Percentiles rank a stretch among this genome's conserved stretches.
These are phyloP conservation scores for Halichoerus grypus DNA, from an alignment of 2,113 vertebrate species.

Conservation along the genomic window DNA sequence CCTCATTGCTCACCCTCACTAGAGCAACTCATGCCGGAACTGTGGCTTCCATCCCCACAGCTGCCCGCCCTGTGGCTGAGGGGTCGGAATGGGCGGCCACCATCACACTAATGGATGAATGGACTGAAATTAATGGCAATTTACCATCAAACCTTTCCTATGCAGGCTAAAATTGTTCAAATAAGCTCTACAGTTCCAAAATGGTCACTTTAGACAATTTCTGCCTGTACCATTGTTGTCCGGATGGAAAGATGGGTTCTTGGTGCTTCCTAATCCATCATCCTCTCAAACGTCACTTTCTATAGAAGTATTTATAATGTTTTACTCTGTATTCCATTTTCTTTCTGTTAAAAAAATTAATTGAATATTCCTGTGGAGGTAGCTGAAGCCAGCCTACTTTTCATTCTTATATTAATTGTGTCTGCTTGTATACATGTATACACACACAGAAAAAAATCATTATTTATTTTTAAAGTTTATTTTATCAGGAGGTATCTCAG, in stretches of 20 bases:
- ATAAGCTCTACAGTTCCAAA: not conserved
- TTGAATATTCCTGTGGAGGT: not conserved
- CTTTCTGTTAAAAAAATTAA: not conserved
- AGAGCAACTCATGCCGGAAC: not conserved
- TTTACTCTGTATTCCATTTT: not conserved
- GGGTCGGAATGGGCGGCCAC: not conserved
- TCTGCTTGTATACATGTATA: not conserved
- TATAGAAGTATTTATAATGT: not conserved
- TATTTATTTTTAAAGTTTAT: not conserved
- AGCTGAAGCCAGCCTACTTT: not conserved
- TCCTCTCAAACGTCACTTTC: not conserved
- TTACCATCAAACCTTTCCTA: not conserved
- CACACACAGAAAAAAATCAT: not conserved
- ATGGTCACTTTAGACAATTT: not conserved
- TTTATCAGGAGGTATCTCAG: not conserved
- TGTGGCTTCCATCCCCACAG: not conserved
- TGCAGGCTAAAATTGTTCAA: not conserved
- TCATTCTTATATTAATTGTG: not conserved
- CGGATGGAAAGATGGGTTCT: not conserved
- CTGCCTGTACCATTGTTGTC: not conserved
- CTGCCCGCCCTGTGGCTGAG: fast-evolving
- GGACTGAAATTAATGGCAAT: not conserved
- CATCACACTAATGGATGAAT: not conserved
- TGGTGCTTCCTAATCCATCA: not conserved
- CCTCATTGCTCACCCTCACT: not conserved